phyloP scores from a whole-genome alignment of 2,113 vertebrate genomes.

The Ondatra zibethicus region DNA sequence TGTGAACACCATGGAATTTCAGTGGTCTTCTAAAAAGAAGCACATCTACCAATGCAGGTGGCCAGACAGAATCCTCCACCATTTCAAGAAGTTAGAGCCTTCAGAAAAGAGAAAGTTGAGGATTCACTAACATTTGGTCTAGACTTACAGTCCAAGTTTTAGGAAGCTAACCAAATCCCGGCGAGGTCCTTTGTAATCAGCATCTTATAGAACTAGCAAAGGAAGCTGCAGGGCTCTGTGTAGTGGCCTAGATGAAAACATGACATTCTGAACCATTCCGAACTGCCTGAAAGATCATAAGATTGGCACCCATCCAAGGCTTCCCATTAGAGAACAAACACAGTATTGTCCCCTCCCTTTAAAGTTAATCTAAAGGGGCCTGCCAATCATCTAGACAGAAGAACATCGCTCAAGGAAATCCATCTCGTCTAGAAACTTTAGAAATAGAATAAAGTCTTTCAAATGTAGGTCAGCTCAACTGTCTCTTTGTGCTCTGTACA shows the following conservation, averaged over 20 bases:
- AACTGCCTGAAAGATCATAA: background rate
- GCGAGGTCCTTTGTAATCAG: background rate
- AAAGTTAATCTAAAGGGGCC: background rate
- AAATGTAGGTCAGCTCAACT: too few species aligned
- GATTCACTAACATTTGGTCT: background rate
- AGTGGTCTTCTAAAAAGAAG: background rate
- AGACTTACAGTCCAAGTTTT: background rate
- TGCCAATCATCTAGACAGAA: background rate
- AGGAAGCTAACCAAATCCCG: background rate
- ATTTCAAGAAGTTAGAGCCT: background rate
- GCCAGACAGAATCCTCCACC: background rate
- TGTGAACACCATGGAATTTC: background rate
- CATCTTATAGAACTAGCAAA: background rate
- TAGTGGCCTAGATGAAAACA: background rate
- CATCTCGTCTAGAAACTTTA: background rate
- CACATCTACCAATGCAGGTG: background rate
- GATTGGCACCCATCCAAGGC: background rate
- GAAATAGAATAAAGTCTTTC: background rate
- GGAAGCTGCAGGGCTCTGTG: background rate
- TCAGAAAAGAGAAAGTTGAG: background rate
- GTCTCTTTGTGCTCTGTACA: background rate
- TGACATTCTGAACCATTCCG: background rate
- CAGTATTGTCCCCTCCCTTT: background rate
- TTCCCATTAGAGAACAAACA: background rate
- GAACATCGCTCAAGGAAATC: background rate